Evolutionary conservation across 2,888 invertebrate genomes (phyloP).

Genomic region (Lathronympha strigana): DNA sequence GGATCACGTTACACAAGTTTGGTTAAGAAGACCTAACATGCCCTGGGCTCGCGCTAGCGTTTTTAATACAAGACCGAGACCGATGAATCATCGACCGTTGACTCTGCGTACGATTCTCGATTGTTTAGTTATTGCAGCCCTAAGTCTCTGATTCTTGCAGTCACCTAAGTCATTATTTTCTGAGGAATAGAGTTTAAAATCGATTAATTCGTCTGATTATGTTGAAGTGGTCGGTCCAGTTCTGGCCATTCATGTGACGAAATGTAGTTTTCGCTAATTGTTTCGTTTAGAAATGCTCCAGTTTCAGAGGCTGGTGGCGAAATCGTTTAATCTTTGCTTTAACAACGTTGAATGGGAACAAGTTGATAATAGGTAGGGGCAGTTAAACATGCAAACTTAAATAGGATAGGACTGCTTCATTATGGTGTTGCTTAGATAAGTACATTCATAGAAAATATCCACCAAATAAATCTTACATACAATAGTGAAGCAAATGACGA

Average conservation of each 20-base stretch:
- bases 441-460: too few relatives aligned
- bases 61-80: conserved; percentile 2
- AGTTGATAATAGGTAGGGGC: not conserved
- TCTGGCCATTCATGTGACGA: conserved; percentile 41
- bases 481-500: too few relatives aligned
- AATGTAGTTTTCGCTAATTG: conserved; percentile 38
- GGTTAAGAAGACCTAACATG: not conserved
- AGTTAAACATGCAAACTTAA: not conserved
- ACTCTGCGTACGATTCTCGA: conserved; percentile 47
- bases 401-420: too few relatives aligned
- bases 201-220: not conserved
- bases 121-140: conserved; percentile 33
- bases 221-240: conserved; percentile 14
- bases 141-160: too few relatives aligned
- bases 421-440: too few relatives aligned
- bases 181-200: conserved; percentile 3
- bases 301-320: conserved; percentile 18
- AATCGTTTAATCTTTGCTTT: conserved; percentile 13
- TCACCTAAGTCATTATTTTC: not conserved
- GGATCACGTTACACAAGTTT: not conserved
- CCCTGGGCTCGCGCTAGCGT: not conserved
- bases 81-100: conserved; percentile 66
- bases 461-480: too few relatives aligned
- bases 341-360: not conserved
- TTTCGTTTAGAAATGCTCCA: conserved; percentile 33